These are phyloP conservation scores for Cyrtorhinus lividipennis DNA, from an alignment of 1,140 invertebrate species.

Conservation along the genomic window DNA sequence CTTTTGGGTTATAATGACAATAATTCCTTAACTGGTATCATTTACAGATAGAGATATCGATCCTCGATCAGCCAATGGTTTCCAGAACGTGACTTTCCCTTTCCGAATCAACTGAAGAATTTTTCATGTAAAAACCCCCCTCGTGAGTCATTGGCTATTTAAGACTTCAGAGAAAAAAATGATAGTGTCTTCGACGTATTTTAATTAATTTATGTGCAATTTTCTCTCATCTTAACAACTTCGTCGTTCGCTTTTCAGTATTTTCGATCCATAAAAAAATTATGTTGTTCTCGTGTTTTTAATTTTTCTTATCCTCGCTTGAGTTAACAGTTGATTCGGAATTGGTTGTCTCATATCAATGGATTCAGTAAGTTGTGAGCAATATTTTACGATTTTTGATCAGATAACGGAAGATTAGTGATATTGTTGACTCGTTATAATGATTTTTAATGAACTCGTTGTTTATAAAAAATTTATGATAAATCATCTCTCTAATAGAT, in stretches of 20 bases:
- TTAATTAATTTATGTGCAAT: slow-evolving; percentile 3
- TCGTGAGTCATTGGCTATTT: not conserved
- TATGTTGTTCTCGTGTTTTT: not conserved
- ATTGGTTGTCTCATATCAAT: not conserved
- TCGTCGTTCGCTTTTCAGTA: not conserved
- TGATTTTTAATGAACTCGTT: not conserved
- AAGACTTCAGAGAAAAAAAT: not conserved
- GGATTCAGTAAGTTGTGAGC: not conserved
- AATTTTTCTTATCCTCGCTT: too few species aligned
- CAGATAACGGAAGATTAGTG: not conserved
- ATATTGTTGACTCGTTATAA: slow-evolving; percentile 5
- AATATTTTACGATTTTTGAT: not conserved
- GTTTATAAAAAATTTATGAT: not conserved
- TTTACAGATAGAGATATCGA: slow-evolving; percentile 59
- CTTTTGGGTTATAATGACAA: too few species aligned
- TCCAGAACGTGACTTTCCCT: slow-evolving; percentile 61
- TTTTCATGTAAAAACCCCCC: slow-evolving; percentile 54
- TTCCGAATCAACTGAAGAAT: slow-evolving; percentile 59
- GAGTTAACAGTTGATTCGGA: slow-evolving; percentile 4
- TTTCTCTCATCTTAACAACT: not conserved
- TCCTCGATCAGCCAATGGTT: slow-evolving; percentile 52
- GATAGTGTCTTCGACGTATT: not conserved
- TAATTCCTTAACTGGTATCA: too few species aligned
- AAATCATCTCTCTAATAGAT: not conserved
- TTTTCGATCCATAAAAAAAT: too few species aligned